Evolutionary conservation across 2,888 invertebrate species (phyloP).

Genomic region (Rhagonycha fulva): DNA sequence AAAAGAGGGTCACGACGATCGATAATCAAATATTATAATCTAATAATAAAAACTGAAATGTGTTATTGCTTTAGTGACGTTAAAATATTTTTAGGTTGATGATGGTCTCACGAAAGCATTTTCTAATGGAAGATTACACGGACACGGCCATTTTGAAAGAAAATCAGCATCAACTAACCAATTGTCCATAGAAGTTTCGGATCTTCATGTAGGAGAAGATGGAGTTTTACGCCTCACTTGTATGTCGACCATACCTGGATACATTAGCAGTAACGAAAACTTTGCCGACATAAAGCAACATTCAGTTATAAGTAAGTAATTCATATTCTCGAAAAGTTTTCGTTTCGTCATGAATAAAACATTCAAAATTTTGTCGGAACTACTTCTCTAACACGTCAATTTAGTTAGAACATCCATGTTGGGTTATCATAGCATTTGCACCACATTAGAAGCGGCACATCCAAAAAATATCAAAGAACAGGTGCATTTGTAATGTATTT

Average conservation of each 20-base stretch:
- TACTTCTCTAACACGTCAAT: constrained; percentile 5
- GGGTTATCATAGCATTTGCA: background rate
- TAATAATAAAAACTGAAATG: too few species aligned
- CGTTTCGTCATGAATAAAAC: background rate
- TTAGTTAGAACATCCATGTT: background rate
- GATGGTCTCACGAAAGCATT: constrained; percentile 54
- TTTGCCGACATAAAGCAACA: constrained; percentile 76
- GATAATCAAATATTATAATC: too few species aligned
- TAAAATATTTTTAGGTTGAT: constrained; percentile 48
- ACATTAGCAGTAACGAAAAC: constrained; percentile 70
- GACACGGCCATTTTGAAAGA: constrained; percentile 56
- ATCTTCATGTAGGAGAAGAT: constrained; percentile 70
- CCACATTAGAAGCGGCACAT: background rate
- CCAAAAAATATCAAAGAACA: background rate
- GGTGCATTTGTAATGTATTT: background rate
- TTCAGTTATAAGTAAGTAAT: constrained; percentile 71
- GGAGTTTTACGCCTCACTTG: constrained; percentile 75
- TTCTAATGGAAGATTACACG: constrained; percentile 58
- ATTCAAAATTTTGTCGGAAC: background rate
- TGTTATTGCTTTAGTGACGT: background rate
- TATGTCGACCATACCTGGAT: constrained; percentile 77
- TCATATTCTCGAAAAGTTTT: constrained; percentile 2
- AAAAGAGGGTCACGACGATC: too few species aligned
- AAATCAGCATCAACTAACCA: constrained; percentile 66
- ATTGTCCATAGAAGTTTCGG: constrained; percentile 73